Conservation (phyloP, 2,888 invertebrate species). For the Litoditis marina region DNA sequence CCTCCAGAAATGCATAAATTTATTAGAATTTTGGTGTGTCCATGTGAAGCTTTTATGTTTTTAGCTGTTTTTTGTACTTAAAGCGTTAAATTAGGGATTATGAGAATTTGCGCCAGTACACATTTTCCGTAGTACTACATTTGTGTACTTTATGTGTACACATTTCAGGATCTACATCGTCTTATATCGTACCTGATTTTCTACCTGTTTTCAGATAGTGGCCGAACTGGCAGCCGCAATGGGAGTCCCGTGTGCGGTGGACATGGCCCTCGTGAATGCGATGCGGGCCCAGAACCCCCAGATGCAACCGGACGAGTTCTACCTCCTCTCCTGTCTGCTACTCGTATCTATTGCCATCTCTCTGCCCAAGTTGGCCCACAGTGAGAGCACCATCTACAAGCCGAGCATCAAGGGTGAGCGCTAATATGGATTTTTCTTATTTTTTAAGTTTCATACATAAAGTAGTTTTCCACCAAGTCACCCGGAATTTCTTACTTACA, state of each 20-base stretch:
- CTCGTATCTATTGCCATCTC: conserved; percentile 99
- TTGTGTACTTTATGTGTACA: too few species aligned
- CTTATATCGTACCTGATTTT: too few species aligned
- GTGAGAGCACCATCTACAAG: conserved; percentile 72
- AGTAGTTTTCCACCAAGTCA: too few species aligned
- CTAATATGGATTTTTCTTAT: conserved; percentile 2
- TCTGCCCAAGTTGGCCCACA: conserved; percentile 86
- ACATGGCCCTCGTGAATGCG: conserved; percentile 86
- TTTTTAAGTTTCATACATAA: not conserved
- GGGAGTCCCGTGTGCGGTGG: conserved; percentile 87
- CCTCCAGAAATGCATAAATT: too few species aligned
- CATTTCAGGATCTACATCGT: too few species aligned
- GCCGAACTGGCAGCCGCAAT: conserved; percentile 93
- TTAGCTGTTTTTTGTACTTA: too few species aligned
- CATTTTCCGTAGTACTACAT: too few species aligned
- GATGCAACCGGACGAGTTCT: conserved; percentile 50
- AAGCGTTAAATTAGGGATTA: too few species aligned
- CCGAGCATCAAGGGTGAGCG: conserved; percentile 30
- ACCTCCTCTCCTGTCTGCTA: conserved; percentile 78
- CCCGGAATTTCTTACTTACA: too few species aligned
- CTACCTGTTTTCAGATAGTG: conserved; percentile 17
- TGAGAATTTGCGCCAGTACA: too few species aligned
- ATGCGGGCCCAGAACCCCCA: conserved; percentile 73
- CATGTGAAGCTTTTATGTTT: too few species aligned
- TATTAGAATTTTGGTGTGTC: too few species aligned